Base-by-base conservation (phyloP, 1,140 invertebrate genomes). In the Anthonomus grandis region DNA sequence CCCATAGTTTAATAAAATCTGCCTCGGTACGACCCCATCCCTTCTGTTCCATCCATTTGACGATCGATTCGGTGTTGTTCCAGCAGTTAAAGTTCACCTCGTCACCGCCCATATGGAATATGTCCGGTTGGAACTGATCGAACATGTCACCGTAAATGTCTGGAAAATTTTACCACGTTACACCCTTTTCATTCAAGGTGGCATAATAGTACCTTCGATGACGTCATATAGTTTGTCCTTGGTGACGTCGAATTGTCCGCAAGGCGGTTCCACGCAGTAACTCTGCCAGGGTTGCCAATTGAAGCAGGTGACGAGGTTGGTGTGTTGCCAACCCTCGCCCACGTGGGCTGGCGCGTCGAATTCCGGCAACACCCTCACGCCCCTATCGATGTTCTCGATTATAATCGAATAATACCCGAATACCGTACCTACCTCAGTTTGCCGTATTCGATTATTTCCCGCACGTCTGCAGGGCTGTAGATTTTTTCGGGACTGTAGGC, bases 51-150 rank as follows among this genome's bases (percentile, higher is more conserved):
- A 93, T 89, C 81, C 86, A 91, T 3, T 83, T 69, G 31, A 75
- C 79, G 61, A 93, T 87, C 13, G 74, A 72, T 5, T 70, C 62
- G 0, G 83, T 85, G 2, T 81, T 79, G 64, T 87, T 90, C 91
- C 91, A 94, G 67, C 90, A 93, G 22, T 76, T 74, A 15, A 81
- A 66, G 55, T 79, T 75, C 1, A 83, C 89, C 68, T 94, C 90
- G 67, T 93, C 90, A 0, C 90, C 91, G 18, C 91, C 91, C 89
- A 93, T 91, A 65, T 94, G 91, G 70, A 93, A 93, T 0, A 93
- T 74, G 64, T 90, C 88, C 0, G 87, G 82, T 18, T 81, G 56
- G 64, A 90, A 89, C 27, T 79, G 68, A 4, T 81, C 77, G 67
- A 76, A 27, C 74, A 79, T 74, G 59, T 77, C 74, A 5, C 60